These are phyloP conservation scores for Festucalex cinctus DNA, from an alignment of 2,113 vertebrate genomes.

Conservation along the genomic window DNA sequence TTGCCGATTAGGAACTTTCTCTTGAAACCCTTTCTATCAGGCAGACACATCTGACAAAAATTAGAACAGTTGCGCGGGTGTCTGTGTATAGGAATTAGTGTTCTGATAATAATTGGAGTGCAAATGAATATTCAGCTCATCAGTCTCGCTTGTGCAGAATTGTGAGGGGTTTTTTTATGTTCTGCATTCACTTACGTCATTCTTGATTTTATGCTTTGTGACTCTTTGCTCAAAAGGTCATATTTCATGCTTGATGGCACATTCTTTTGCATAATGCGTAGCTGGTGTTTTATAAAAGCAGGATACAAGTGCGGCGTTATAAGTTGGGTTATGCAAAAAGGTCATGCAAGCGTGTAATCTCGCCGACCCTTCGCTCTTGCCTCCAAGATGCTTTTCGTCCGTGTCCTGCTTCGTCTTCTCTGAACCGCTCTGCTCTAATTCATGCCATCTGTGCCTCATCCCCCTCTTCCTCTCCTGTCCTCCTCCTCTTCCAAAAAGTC, in stretches of 20 bases:
- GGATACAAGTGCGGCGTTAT: neutral
- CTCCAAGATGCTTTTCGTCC: constrained; percentile 1
- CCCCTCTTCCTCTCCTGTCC: constrained; percentile 7
- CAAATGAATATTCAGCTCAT: constrained; percentile 48
- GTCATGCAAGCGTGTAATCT: constrained; percentile 23
- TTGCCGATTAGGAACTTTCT: constrained; percentile 15
- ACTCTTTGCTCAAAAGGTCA: constrained; percentile 25
- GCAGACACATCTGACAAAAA: constrained; percentile 6
- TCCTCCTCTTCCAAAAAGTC: constrained; percentile 8
- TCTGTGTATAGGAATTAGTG: constrained; percentile 1
- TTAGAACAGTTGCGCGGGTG: constrained; percentile 1
- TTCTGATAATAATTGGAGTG: constrained; percentile 33
- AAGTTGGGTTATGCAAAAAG: constrained; percentile 22
- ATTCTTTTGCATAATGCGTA: constrained; percentile 9
- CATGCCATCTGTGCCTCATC: constrained; percentile 23
- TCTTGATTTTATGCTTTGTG: constrained; percentile 18
- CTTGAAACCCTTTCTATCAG: neutral
- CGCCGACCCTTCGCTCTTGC: constrained; percentile 15
- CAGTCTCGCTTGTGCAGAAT: constrained; percentile 28
- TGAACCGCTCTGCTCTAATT: constrained; percentile 28
- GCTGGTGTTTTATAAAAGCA: constrained; percentile 18
- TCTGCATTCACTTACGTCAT: constrained; percentile 3
- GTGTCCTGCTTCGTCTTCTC: constrained; percentile 2
- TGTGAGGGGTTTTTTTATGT: constrained; percentile 11
- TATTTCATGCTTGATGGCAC: constrained; percentile 19